Conservation (phyloP, 2,797 vertebrate genomes). For the Hylomyscus alleni region DNA sequence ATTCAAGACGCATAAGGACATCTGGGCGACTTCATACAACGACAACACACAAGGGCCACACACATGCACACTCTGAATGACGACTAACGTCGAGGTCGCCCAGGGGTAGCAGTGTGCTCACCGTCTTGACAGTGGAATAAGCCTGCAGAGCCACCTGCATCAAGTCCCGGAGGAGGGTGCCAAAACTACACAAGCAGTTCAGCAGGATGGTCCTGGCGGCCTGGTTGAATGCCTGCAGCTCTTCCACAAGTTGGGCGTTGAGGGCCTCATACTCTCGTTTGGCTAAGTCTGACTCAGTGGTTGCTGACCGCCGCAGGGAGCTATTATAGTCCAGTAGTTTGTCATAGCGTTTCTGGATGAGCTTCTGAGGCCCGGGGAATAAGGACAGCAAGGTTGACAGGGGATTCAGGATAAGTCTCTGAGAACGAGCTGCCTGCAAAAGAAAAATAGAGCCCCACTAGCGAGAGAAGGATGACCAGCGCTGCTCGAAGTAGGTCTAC, state of each 20-base stretch:
- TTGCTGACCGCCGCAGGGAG: constrained; percentile 91
- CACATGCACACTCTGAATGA: not conserved
- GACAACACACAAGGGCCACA: not conserved
- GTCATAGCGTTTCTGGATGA: constrained; percentile 99
- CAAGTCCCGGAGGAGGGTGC: constrained; percentile 90
- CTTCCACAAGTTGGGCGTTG: constrained; percentile 96
- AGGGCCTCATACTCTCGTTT: constrained; percentile 96
- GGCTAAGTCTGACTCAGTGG: constrained; percentile 92
- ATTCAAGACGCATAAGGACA: not conserved
- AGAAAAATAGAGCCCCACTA: not conserved
- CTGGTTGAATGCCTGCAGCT: constrained; percentile 95
- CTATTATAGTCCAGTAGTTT: constrained; percentile 97
- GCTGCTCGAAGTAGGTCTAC: not conserved
- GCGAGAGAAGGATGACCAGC: not conserved
- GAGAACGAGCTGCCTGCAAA: constrained; percentile 91
- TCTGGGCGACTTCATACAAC: not conserved
- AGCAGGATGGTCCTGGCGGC: constrained; percentile 91
- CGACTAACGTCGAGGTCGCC: not conserved
- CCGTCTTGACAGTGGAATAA: constrained; percentile 88
- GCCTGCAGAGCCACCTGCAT: constrained; percentile 87
- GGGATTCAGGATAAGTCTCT: constrained; percentile 92
- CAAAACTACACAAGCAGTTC: constrained; percentile 92
- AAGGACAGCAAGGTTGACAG: constrained; percentile 93
- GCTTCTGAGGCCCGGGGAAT: constrained; percentile 96
- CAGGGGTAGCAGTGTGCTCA: constrained; percentile 85